Conservation (phyloP, 1,140 invertebrate genomes). For the Hycleus phaleratus region DNA sequence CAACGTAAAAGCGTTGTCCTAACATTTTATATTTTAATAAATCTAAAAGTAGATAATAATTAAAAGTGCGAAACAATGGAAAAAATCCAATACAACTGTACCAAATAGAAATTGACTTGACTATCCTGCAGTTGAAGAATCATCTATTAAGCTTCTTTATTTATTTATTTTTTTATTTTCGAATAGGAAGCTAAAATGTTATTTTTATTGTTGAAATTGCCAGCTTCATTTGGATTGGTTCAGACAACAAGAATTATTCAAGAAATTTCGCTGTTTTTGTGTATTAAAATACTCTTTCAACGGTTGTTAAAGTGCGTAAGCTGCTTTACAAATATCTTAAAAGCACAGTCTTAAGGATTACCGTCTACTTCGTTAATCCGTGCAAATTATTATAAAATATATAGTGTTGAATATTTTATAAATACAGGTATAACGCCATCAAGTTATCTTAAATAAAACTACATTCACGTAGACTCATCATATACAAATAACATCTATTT, state of each 20-base stretch:
- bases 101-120: too few relatives aligned
- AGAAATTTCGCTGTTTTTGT: conserved; percentile 7
- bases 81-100: too few relatives aligned
- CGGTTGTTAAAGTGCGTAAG: conserved; percentile 14
- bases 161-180: too few relatives aligned
- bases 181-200: too few relatives aligned
- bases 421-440: conserved; percentile 7
- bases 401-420: conserved; percentile 14
- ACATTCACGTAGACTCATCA: conserved; percentile 2
- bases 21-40: conserved; percentile 16
- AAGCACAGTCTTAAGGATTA: conserved; percentile 16
- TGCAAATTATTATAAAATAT: conserved; percentile 16
- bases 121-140: too few relatives aligned
- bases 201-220: too few relatives aligned
- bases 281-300: conserved; percentile 7
- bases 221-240: too few relatives aligned
- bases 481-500: conserved; percentile 1
- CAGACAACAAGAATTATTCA: background rate
- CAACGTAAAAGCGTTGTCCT: conserved; percentile 9
- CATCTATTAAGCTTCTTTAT: too few relatives aligned
- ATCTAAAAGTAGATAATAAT: conserved; percentile 3
- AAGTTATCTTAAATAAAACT: conserved; percentile 6
- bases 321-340: conserved; percentile 15
- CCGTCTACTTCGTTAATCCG: conserved; percentile 8
- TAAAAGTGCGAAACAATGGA: too few relatives aligned